Percentiles rank a stretch among this genome's conserved stretches.
phyloP scores from a whole-genome alignment of 2,797 vertebrate species.

The Parauchenoglanis ngamensis region DNA sequence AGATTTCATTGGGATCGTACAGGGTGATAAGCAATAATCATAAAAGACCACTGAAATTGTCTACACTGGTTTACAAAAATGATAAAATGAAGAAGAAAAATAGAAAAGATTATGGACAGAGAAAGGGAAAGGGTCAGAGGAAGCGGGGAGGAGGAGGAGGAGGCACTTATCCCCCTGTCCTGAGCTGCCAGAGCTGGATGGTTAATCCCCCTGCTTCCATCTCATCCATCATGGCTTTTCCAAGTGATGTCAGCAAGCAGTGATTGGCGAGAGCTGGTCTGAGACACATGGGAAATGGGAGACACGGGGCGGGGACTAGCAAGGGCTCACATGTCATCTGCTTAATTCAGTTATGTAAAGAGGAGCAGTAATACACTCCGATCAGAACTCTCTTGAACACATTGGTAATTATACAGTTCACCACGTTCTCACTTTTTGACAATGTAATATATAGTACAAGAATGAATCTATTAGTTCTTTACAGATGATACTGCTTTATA shows the following conservation, averaged over 20 bases:
- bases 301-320: conserved; percentile 19
- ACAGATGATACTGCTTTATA: not conserved
- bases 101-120: conserved; percentile 57
- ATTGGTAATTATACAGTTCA: conserved; percentile 58
- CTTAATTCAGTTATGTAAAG: conserved; percentile 79
- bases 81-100: conserved; percentile 66
- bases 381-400: conserved; percentile 57
- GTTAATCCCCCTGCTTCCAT: conserved; percentile 73
- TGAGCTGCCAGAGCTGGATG: conserved; percentile 73
- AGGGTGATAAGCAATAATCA: not conserved
- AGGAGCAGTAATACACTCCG: conserved; percentile 70
- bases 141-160: conserved; percentile 34
- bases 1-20: not conserved
- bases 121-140: conserved; percentile 5
- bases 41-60: not conserved
- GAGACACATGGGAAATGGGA: conserved; percentile 58
- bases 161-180: conserved; percentile 75
- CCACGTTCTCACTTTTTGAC: conserved; percentile 29
- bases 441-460: not conserved
- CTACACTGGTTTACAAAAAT: not conserved
- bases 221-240: conserved; percentile 79
- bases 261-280: conserved; percentile 66
- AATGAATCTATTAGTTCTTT: not conserved
- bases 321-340: conserved; percentile 61
- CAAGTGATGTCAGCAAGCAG: conserved; percentile 69